phyloP scores from a whole-genome alignment of 1,140 invertebrate genomes.

The Heliconius hermathena region DNA sequence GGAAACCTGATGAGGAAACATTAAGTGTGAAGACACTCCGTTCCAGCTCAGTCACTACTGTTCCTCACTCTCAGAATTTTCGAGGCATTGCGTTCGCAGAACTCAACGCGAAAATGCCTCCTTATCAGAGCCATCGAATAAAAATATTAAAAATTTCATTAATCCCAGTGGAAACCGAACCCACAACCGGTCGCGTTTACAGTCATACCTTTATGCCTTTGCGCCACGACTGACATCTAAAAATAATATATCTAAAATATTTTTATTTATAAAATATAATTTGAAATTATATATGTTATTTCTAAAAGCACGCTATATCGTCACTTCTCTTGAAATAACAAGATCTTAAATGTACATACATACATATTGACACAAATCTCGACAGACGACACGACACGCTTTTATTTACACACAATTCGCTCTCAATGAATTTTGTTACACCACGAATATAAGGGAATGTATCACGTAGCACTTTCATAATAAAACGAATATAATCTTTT shows the following conservation, averaged over 20 bases:
- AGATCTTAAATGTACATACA: neutral
- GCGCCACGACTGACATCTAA: neutral
- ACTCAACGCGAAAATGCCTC: too few relatives aligned
- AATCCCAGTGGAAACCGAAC: too few relatives aligned
- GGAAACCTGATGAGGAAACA: too few relatives aligned
- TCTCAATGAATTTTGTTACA: conserved; percentile 32
- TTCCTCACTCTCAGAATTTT: neutral
- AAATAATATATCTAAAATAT: neutral
- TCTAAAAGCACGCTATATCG: neutral
- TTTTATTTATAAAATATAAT: neutral
- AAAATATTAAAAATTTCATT: too few relatives aligned
- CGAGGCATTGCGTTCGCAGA: conserved; percentile 81
- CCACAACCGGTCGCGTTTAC: too few relatives aligned
- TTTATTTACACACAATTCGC: conserved; percentile 29
- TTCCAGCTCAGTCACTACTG: neutral
- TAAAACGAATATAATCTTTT: conserved; percentile 15
- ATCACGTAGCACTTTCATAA: conserved; percentile 22
- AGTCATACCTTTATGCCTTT: too few relatives aligned
- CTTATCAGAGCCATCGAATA: too few relatives aligned
- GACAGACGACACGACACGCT: conserved; percentile 5
- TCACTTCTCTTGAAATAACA: neutral
- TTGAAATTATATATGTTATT: neutral
- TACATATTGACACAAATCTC: neutral
- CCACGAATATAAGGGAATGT: conserved; percentile 35
- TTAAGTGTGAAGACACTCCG: neutral